phyloP scores from a whole-genome alignment of 1,140 invertebrate genomes.

The Zaprionus camerounensis region DNA sequence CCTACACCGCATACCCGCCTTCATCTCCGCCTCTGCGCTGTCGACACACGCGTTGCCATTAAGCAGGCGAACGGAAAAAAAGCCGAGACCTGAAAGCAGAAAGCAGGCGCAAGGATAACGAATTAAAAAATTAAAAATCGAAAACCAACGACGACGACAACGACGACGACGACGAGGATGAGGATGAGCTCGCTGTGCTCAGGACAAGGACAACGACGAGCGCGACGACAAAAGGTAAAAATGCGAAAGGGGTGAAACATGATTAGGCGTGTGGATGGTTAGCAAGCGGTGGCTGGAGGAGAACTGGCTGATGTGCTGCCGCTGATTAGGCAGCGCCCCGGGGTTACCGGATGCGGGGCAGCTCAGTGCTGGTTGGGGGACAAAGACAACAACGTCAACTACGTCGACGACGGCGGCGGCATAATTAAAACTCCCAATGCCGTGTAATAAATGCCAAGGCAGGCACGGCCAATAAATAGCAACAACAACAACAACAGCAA shows the following conservation, averaged over 20 bases:
- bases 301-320: slow-evolving; percentile 60
- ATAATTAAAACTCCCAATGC: slow-evolving; percentile 78
- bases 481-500: slow-evolving; percentile 55
- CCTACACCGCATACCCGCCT: slow-evolving; percentile 10
- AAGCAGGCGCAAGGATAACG: slow-evolving; percentile 78
- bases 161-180: slow-evolving; percentile 45
- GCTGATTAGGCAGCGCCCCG: slow-evolving; percentile 76
- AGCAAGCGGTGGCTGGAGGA: slow-evolving; percentile 1
- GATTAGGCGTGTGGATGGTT: slow-evolving; percentile 66
- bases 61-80: slow-evolving; percentile 34
- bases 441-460: slow-evolving; percentile 82
- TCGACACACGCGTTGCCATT: slow-evolving; percentile 63
- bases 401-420: slow-evolving; percentile 42
- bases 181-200: slow-evolving; percentile 12
- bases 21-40: slow-evolving; percentile 33
- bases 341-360: slow-evolving; percentile 30
- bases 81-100: slow-evolving; percentile 19
- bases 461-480: slow-evolving; percentile 80
- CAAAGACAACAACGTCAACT: slow-evolving; percentile 35
- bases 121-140: slow-evolving; percentile 83
- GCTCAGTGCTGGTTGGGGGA: background rate
- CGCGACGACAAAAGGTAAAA: slow-evolving; percentile 50
- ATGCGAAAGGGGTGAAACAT: slow-evolving; percentile 73
- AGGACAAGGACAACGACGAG: slow-evolving; percentile 44
- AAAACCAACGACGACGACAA: slow-evolving; percentile 69